Percentiles rank a stretch among this genome's conserved stretches.
Evolutionary conservation across 2,888 invertebrate species (phyloP).

Genomic region (Zhuqinia jingwanae): DNA sequence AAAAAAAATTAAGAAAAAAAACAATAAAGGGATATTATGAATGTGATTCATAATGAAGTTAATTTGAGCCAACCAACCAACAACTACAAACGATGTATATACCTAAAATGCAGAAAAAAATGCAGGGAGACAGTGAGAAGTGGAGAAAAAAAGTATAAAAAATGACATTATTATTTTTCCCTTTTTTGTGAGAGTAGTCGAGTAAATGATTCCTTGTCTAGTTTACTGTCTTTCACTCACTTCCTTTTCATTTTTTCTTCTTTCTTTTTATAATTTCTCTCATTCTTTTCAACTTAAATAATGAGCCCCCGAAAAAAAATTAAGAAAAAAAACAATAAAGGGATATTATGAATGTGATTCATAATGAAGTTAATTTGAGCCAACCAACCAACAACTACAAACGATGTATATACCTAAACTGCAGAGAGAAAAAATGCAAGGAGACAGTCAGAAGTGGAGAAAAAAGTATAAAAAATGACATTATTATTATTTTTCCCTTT

Average conservation of each 20-base stretch:
- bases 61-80: slow-evolving; percentile 51
- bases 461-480: slow-evolving; percentile 38
- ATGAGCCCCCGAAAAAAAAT: slow-evolving; percentile 23
- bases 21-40: slow-evolving; percentile 36
- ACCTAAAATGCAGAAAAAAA: neutral
- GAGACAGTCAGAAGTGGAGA: too few relatives aligned
- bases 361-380: slow-evolving; percentile 67
- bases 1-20: slow-evolving; percentile 25
- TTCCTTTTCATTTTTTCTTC: slow-evolving; percentile 41
- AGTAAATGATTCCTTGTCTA: slow-evolving; percentile 8
- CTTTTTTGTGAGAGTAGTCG: neutral
- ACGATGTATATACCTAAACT: too few relatives aligned
- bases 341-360: slow-evolving; percentile 42
- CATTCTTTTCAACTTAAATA: slow-evolving; percentile 23
- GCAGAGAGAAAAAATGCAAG: slow-evolving; percentile 4
- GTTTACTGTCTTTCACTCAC: slow-evolving; percentile 44
- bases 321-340: slow-evolving; percentile 40
- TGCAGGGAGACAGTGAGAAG: neutral
- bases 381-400: too few relatives aligned
- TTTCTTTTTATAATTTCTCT: slow-evolving; percentile 25
- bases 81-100: too few relatives aligned
- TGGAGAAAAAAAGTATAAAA: too few relatives aligned
- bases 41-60: slow-evolving; percentile 63
- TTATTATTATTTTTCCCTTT: slow-evolving; percentile 27
- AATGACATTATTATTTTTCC: slow-evolving; percentile 44